Conservation (phyloP, 2,888 invertebrate genomes). For the Imbricaverruca yamaguchii region DNA sequence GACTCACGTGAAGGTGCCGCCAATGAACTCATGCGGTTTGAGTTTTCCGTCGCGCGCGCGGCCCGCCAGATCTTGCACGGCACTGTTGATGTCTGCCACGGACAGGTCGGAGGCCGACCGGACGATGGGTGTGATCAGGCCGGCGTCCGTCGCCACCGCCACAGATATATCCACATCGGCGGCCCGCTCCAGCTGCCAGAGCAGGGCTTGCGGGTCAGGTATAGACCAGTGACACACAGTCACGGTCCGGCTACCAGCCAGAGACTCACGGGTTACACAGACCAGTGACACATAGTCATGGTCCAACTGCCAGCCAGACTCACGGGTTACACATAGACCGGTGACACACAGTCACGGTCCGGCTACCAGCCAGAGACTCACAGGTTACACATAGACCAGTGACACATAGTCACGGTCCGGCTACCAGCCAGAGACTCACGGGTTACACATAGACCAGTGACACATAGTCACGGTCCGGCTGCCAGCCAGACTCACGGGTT, state of each 20-base stretch:
- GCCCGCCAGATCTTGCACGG: conserved; percentile 48
- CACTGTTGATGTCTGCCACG: conserved; percentile 49
- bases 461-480: too few species aligned
- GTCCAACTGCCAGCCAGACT: too few species aligned
- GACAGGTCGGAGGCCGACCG: conserved; percentile 49
- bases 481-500: neutral
- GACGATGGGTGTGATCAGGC: conserved; percentile 58
- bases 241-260: too few species aligned
- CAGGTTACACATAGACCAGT: neutral
- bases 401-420: too few species aligned
- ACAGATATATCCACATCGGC: conserved; percentile 52
- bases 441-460: too few species aligned
- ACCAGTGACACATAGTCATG: too few species aligned
- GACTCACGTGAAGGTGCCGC: conserved; percentile 49
- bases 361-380: too few species aligned
- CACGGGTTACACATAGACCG: too few species aligned
- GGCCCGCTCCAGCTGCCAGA: conserved; percentile 39
- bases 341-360: too few species aligned
- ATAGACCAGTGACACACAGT: too few species aligned
- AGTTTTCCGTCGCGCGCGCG: conserved; percentile 55
- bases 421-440: too few species aligned
- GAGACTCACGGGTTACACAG: neutral
- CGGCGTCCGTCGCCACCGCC: conserved; percentile 57
- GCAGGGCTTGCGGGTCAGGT: neutral
- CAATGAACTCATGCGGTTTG: conserved; percentile 60